Percentiles rank a stretch among this genome's conserved stretches.
Conservation (phyloP, 1,140 invertebrate genomes). For the Trichoplusia ni region DNA sequence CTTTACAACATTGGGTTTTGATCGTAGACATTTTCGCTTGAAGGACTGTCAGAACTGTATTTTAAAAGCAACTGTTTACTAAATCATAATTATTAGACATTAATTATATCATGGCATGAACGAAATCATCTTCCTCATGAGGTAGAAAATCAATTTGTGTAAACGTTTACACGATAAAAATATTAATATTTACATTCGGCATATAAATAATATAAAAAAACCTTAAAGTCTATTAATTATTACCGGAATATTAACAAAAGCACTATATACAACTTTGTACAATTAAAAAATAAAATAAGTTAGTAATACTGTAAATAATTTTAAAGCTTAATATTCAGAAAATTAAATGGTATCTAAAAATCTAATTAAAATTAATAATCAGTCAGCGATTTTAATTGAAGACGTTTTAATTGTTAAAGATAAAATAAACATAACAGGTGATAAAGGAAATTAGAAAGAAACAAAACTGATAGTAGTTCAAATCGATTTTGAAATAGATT, state of each 20-base stretch:
- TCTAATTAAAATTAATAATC: slow-evolving; percentile 46
- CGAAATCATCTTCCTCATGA: slow-evolving; percentile 42
- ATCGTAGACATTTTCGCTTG: background rate
- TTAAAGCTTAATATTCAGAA: slow-evolving; percentile 73
- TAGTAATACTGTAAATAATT: slow-evolving; percentile 80
- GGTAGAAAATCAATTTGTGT: slow-evolving; percentile 51
- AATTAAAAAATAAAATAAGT: slow-evolving; percentile 71
- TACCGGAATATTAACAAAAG: slow-evolving; percentile 60
- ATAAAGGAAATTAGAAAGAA: background rate
- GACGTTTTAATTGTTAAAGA: background rate
- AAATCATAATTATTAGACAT: background rate
- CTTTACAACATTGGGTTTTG: too few relatives aligned
- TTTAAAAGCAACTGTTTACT: background rate
- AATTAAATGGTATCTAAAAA: slow-evolving; percentile 40
- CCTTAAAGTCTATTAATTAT: slow-evolving; percentile 22
- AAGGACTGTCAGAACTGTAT: background rate
- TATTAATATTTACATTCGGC: slow-evolving; percentile 33
- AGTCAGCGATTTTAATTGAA: slow-evolving; percentile 36
- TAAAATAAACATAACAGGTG: background rate
- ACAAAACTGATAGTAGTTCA: background rate
- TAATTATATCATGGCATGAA: slow-evolving; percentile 14
- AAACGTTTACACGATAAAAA: slow-evolving; percentile 22
- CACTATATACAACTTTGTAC: slow-evolving; percentile 74
- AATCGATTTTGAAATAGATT: background rate
- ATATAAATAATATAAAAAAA: slow-evolving; percentile 40